Evolutionary conservation across 2,113 vertebrate species (phyloP).

Genomic region (Piaya cayana): DNA sequence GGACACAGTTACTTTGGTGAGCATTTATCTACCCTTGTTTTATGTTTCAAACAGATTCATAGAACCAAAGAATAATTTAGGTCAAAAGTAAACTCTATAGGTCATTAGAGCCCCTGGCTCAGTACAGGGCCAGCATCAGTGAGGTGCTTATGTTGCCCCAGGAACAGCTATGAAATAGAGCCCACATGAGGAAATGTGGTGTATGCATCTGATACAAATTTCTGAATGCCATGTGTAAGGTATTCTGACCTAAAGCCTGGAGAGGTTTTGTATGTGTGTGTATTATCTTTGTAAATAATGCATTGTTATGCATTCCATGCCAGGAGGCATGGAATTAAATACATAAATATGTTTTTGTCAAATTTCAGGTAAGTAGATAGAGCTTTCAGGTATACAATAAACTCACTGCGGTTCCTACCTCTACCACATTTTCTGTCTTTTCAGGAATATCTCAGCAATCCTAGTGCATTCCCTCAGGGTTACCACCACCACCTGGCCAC

Average conservation of each 20-base stretch:
- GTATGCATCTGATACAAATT: neutral
- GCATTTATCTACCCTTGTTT: neutral
- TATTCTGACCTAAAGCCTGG: neutral
- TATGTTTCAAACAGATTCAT: neutral
- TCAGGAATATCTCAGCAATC: neutral
- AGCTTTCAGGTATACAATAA: neutral
- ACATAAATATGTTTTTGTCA: neutral
- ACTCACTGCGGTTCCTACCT: neutral
- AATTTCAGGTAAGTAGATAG: neutral
- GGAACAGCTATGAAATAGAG: neutral
- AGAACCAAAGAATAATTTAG: neutral
- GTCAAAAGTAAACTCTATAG: neutral
- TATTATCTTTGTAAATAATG: neutral
- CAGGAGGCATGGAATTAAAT: neutral
- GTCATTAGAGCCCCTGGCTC: neutral
- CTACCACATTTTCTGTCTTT: neutral
- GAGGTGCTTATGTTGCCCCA: neutral
- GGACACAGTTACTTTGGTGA: neutral
- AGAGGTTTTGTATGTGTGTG: neutral
- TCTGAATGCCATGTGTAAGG: fast-evolving
- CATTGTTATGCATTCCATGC: neutral
- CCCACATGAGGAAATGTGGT: neutral
- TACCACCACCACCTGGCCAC: neutral
- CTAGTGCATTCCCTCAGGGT: neutral
- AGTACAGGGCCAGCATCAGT: neutral